Percentiles rank a stretch among this genome's conserved stretches.
These are phyloP conservation scores for Pipistrellus pygmaeus DNA, from an alignment of 2,797 vertebrate genomes.

Conservation along the genomic window DNA sequence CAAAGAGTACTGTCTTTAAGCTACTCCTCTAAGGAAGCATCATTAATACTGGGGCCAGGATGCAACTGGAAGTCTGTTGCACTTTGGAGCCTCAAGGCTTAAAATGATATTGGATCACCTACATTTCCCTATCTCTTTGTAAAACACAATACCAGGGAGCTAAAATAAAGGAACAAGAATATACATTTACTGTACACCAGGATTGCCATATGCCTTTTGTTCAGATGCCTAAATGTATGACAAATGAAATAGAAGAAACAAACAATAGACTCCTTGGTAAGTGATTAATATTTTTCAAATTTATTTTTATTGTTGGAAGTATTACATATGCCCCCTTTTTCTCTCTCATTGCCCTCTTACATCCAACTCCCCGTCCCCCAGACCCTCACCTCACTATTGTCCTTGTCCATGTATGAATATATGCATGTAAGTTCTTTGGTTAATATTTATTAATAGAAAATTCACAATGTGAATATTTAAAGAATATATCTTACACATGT, in stretches of 20 bases:
- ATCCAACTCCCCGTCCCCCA: no score
- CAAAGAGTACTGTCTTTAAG: background rate
- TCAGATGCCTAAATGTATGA: background rate
- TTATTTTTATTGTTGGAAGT: no score
- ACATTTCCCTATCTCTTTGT: background rate
- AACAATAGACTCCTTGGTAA: background rate
- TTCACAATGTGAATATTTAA: background rate
- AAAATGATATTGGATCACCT: background rate
- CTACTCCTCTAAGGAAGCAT: background rate
- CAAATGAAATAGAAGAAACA: background rate
- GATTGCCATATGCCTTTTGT: background rate
- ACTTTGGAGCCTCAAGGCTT: background rate
- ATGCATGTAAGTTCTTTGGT: no score
- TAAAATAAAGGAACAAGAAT: background rate
- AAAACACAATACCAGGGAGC: background rate
- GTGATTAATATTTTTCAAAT: background rate
- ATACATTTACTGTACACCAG: background rate
- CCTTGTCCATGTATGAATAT: no score
- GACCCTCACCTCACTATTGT: no score
- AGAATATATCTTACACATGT: background rate
- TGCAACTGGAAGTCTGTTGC: background rate
- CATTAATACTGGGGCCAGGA: background rate
- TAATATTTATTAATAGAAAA: slow-evolving; percentile 35
- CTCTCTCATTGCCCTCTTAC: no score
- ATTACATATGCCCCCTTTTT: no score